Base-by-base conservation (phyloP, 2,888 invertebrate species). In the Macrophya annulata region DNA sequence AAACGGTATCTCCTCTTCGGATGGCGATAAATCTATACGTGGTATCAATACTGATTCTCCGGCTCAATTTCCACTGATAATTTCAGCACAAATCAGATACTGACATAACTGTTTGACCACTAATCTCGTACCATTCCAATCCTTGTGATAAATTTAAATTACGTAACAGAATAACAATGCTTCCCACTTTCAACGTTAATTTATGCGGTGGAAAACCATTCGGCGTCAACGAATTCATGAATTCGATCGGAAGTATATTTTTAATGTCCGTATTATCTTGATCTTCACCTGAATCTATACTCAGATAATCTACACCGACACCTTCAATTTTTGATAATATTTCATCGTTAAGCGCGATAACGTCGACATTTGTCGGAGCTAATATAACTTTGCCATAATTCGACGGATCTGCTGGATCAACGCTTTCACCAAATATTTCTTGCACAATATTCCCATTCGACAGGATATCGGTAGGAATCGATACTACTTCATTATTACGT, bases 181-280 rank as follows among this genome's bases (percentile, higher is more conserved):
- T 81, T 17, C 87, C 87, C 25, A 51, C 65, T 84, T 89, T 89
- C 10, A 89, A 51, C 15, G 55, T 62, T 51, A 89, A 84, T 59
- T 86, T 84, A 51, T 89, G 87, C 0, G 87, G 89, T 0, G 90
- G 88, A 25, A 90, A 62, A 43, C 85, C 85, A 31, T 31, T 31
- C 3, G 31, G 31, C 31, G 31, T 31, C 31, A 31, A 31, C 3
- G 31, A 31, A 31, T 31, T 31, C 31, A 31, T 31, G 3, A 31
- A 31, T 31, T 31, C 31, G 31, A 31, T 31, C 31, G 31, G 31
- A 31, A 31, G 31, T 31, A 31, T 31, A 31, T 31, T 31, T 31
- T 31, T 31, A 31, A 31, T 3, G 31, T 31, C 31, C 31, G 31
- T 31, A 31, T 31, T 4, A 85, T 76, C n/a, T 76, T 74, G 21